Percentiles rank a stretch among this genome's conserved stretches.
Conservation (phyloP, 2,888 invertebrate species). For the Nemotelus nigrinus region DNA sequence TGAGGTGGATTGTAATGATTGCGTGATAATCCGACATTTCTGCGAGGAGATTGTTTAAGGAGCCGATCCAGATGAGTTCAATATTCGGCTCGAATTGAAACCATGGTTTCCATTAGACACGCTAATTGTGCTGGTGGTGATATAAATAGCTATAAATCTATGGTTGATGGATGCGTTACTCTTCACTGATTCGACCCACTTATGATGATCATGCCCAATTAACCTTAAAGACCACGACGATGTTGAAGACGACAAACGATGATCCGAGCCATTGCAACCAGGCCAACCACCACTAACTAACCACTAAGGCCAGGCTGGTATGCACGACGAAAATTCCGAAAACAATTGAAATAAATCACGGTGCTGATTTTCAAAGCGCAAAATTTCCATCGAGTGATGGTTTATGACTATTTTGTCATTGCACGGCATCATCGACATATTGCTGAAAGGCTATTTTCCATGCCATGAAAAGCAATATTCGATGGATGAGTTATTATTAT, state of each 20-base stretch:
- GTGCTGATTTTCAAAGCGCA: not conserved
- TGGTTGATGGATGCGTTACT: too few species aligned
- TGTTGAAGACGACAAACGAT: too few species aligned
- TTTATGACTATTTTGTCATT: slow-evolving; percentile 46
- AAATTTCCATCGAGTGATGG: slow-evolving; percentile 19
- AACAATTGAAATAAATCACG: slow-evolving; percentile 35
- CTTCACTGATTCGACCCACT: slow-evolving; percentile 64
- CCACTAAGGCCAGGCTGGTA: too few species aligned
- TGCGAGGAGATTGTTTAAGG: not conserved
- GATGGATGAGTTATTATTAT: slow-evolving; percentile 33
- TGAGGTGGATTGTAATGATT: not conserved
- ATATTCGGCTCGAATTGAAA: too few species aligned
- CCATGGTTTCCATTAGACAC: too few species aligned
- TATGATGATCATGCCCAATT: slow-evolving; percentile 65
- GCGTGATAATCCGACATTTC: not conserved
- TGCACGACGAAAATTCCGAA: too few species aligned
- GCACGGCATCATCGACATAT: not conserved
- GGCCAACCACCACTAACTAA: too few species aligned
- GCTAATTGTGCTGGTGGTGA: too few species aligned
- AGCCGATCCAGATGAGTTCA: not conserved
- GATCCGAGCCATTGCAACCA: too few species aligned
- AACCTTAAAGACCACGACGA: slow-evolving; percentile 59
- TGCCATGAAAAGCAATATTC: slow-evolving; percentile 14
- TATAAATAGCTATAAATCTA: too few species aligned
- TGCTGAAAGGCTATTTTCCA: too few species aligned